Conservation (phyloP, 2,888 invertebrate genomes). For the Tholera decimalis region DNA sequence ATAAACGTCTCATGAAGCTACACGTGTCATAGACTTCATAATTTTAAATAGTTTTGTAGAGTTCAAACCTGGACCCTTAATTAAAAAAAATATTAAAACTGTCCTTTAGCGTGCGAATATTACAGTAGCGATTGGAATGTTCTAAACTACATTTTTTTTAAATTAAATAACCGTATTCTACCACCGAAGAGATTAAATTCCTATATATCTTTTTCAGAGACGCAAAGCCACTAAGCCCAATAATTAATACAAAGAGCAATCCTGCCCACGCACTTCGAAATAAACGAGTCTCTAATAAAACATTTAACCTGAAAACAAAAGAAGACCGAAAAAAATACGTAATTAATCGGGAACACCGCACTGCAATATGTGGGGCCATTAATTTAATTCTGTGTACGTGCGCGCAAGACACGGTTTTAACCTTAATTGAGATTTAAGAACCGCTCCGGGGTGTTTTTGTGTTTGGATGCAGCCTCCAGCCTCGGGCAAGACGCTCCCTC, state of each 20-base stretch:
- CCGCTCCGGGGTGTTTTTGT: constrained; percentile 82
- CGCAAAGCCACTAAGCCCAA: constrained; percentile 48
- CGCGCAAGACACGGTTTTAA: constrained; percentile 89
- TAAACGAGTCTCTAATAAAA: constrained; percentile 87
- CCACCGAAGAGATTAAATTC: not conserved
- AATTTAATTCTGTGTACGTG: constrained; percentile 91
- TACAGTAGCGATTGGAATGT: not conserved
- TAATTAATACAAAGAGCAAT: constrained; percentile 74
- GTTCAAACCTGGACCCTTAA: no score
- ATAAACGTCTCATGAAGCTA: constrained; percentile 3
- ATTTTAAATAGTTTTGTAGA: no score
- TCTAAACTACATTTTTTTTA: not conserved
- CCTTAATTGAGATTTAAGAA: constrained; percentile 91
- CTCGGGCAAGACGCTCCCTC: constrained; percentile 70
- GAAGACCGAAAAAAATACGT: constrained; percentile 82
- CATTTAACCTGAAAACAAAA: constrained; percentile 85
- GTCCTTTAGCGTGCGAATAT: no score
- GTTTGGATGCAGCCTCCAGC: constrained; percentile 75
- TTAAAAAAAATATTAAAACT: no score
- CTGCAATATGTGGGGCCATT: constrained; percentile 91
- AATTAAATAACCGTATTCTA: not conserved
- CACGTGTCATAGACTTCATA: no score
- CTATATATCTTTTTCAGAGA: no score
- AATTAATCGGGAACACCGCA: constrained; percentile 85
- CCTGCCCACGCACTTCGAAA: constrained; percentile 71